These are phyloP conservation scores for Listronotus oregonensis DNA, from an alignment of 1,140 invertebrate species.

Conservation along the genomic window DNA sequence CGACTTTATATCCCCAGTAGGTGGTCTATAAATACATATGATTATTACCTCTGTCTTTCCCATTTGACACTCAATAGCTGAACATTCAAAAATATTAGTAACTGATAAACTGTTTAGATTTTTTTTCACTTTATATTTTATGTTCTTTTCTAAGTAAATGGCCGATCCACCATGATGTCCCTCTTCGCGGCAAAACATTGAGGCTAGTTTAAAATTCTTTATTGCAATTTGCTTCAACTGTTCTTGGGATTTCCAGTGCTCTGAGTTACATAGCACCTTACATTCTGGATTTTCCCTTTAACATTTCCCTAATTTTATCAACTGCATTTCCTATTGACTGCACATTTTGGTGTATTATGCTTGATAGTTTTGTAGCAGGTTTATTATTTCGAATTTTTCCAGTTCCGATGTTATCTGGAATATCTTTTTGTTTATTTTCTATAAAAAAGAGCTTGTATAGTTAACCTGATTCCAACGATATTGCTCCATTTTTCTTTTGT, in stretches of 20 bases:
- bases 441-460: slow-evolving; percentile 3
- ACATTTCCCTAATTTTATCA: slow-evolving; percentile 14
- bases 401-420: too few species aligned
- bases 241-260: slow-evolving; percentile 37
- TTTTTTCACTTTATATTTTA: too few species aligned
- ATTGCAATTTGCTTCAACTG: slow-evolving; percentile 24
- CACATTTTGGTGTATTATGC: slow-evolving; percentile 36
- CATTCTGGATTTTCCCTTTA: slow-evolving; percentile 23
- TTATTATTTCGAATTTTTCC: too few species aligned
- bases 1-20: too few species aligned
- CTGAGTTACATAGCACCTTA: slow-evolving; percentile 25
- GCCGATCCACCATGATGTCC: slow-evolving; percentile 30
- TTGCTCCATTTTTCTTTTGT: slow-evolving; percentile 10
- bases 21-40: too few species aligned
- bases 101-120: too few species aligned
- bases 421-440: slow-evolving; percentile 10
- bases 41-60: too few species aligned
- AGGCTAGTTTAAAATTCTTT: slow-evolving; percentile 27
- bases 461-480: slow-evolving; percentile 10
- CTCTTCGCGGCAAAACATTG: slow-evolving; percentile 29
- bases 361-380: background rate
- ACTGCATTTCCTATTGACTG: slow-evolving; percentile 30
- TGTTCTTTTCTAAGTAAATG: too few species aligned
- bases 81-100: too few species aligned
- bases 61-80: too few species aligned